Base-by-base conservation (phyloP, 2,113 vertebrate genomes). In the Hirundichthys speculiger region DNA sequence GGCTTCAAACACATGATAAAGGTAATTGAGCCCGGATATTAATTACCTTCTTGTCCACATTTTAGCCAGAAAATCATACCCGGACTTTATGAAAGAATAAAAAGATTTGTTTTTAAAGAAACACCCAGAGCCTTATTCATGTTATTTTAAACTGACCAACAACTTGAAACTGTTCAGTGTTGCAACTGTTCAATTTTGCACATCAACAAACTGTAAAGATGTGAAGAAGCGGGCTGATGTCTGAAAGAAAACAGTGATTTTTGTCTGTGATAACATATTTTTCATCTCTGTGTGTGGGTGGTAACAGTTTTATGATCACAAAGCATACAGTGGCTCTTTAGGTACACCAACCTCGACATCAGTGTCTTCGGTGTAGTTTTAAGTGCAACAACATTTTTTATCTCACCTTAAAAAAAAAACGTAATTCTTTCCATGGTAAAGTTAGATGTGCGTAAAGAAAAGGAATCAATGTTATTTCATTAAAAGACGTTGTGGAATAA, bases 101-200 rank as follows among this genome's bases (percentile, higher is more conserved):
- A n/a, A n/a, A n/a, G n/a, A n/a, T n/a, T n/a, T n/a, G n/a, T n/a
- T n/a, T n/a, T n/a, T n/a, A n/a, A n/a, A n/a, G n/a, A n/a, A n/a
- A n/a, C n/a, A n/a, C n/a, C n/a, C n/a, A n/a, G n/a, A n/a, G n/a
- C n/a, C n/a, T n/a, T n/a, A n/a, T n/a, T n/a, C n/a, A n/a, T n/a
- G n/a, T n/a, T n/a, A n/a, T n/a, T n/a, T n/a, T n/a, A n/a, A n/a
- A n/a, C n/a, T n/a, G n/a, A n/a, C n/a, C n/a, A n/a, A n/a, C n/a
- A n/a, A n/a, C n/a, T n/a, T n/a, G n/a, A n/a, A n/a, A n/a, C n/a
- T n/a, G n/a, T n/a, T n/a, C n/a, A n/a, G n/a, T n/a, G n/a, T n/a
- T n/a, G n/a, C n/a, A n/a, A n/a, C n/a, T n/a, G n/a, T n/a, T 27
- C 38, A 51, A 83, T 84, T 83, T 69, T 77, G 66, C 30, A 34